These are phyloP conservation scores for Panorpa germanica DNA, from an alignment of 2,888 invertebrate species.

Conservation along the genomic window DNA sequence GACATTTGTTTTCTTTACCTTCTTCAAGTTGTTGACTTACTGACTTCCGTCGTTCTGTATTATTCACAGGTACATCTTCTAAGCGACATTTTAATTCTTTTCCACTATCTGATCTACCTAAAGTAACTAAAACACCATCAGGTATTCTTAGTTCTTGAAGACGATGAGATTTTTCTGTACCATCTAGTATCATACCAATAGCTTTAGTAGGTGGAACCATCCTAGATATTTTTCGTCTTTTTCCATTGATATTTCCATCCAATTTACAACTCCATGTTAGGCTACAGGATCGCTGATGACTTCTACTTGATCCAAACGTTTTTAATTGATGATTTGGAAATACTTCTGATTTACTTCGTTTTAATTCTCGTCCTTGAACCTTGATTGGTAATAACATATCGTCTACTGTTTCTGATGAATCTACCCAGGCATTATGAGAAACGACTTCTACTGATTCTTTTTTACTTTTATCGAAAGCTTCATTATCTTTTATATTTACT, in stretches of 20 bases:
- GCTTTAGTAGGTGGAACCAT: constrained; percentile 17
- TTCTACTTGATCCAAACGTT: constrained; percentile 27
- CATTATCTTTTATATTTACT: constrained; percentile 21
- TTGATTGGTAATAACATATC: constrained; percentile 21
- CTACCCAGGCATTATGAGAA: constrained; percentile 27
- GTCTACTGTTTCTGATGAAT: too few species aligned
- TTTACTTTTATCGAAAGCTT: constrained; percentile 20
- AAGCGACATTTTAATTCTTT: constrained; percentile 2
- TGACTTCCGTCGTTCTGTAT: constrained; percentile 5
- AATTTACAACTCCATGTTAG: constrained; percentile 50
- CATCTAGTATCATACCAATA: constrained; percentile 17
- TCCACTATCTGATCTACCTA: constrained; percentile 20
- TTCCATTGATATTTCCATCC: constrained; percentile 41
- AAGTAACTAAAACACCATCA: constrained; percentile 25
- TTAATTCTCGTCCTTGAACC: constrained; percentile 33
- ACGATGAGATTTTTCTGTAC: too few species aligned
- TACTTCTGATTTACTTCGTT: constrained; percentile 46
- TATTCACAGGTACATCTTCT: background rate
- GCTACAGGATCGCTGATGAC: constrained; percentile 46
- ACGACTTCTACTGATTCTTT: constrained; percentile 16
- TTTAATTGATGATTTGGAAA: constrained; percentile 30
- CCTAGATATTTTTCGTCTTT: constrained; percentile 41
- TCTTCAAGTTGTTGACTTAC: constrained; percentile 17
- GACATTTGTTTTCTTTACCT: constrained; percentile 23
- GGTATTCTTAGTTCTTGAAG: constrained; percentile 23